Base-by-base conservation (phyloP, 2,888 invertebrate genomes). In the Acanthosepion lycidas region DNA sequence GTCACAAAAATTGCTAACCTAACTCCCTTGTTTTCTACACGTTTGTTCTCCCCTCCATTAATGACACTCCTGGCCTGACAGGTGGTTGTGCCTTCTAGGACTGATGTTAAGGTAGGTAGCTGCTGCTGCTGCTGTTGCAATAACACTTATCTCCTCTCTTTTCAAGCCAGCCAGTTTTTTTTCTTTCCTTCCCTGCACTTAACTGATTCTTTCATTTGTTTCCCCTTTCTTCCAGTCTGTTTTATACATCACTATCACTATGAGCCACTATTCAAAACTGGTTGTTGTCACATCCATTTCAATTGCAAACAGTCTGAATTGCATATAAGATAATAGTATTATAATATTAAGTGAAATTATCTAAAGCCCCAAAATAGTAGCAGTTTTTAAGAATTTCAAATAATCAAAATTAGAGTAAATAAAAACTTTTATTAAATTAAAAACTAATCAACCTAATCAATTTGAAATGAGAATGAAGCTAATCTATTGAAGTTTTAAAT, bases 11-110 rank as follows among this genome's bases (percentile, higher is more conserved):
- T 26, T 92, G 92, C 93, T 93, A 53, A 93, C 51, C 51, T 28
- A 51, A 93, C n/a, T 53, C 93, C 92, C 93, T 93, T 93, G n/a
- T 93, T 93, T 51, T 92, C 49, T 93, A 93, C 53, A 93, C 49
- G 26, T 93, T 92, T 93, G 28, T 93, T 93, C 53, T 93, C 93
- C 51, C 53, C 53, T 93, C 51, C 93, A 93, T 53, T 53, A 49
- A 28, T 93, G 93, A 93, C 93, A 93, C 93, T 53, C 93, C 93
- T 93, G 51, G 18, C 93, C 93, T 53, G 93, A 93, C 93, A 93
- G 93, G 93, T 53, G 49, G 93, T 93, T 51, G 93, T 93, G 49
- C 53, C 93, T 53, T 93, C 93, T 93, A 49, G 53, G 49, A 93
- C 51, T 51, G 93, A 93, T 53, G 33, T 92, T 51, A 93, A 93